Conservation (phyloP, 2,797 vertebrate genomes). For the Anabacerthia variegaticeps region DNA sequence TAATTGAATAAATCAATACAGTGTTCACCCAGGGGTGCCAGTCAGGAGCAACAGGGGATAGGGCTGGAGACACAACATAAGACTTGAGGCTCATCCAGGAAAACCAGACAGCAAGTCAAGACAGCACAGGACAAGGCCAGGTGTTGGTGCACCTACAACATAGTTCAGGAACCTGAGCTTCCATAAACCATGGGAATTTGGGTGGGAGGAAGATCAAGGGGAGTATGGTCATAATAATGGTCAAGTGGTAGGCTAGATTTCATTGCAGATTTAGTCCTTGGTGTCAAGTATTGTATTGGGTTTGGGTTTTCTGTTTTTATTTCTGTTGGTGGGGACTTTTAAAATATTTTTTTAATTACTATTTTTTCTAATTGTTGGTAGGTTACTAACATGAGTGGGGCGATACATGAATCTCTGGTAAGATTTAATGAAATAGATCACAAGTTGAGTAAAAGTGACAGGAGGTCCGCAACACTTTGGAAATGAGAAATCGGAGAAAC, state of each 20-base stretch:
- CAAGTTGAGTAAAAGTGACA: neutral
- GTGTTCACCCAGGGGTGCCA: neutral
- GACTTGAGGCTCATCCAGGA: neutral
- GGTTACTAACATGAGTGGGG: neutral
- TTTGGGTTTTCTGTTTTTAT: fast-evolving
- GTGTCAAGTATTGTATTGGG: neutral
- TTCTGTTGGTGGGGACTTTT: neutral
- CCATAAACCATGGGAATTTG: neutral
- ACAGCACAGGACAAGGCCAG: neutral
- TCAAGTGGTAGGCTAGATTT: neutral
- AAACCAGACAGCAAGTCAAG: neutral
- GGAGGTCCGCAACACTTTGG: neutral
- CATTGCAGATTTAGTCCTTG: neutral
- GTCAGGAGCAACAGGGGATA: neutral
- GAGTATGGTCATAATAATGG: neutral
- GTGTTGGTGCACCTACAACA: neutral
- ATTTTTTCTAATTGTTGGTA: neutral
- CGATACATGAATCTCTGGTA: neutral
- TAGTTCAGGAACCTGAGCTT: neutral
- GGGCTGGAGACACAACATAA: neutral
- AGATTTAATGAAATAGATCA: neutral
- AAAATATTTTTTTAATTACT: neutral
- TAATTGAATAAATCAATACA: neutral
- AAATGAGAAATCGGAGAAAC: neutral
- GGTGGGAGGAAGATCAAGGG: neutral